Evolutionary conservation across 2,888 invertebrate species (phyloP).

Genomic region (Tenthredo distinguenda): DNA sequence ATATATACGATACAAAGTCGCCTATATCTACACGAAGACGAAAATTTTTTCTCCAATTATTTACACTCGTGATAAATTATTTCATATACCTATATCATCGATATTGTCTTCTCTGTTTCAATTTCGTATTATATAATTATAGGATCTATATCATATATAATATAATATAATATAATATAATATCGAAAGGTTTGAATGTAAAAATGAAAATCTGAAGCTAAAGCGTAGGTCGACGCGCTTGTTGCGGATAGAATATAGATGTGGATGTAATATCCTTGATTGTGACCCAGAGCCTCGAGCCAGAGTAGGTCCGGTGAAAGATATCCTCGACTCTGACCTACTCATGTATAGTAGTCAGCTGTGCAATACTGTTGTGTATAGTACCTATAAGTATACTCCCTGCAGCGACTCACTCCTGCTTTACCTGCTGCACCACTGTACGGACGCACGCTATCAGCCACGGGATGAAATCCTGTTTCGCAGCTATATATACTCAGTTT

Average conservation of each 20-base stretch:
- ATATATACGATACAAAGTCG: neutral
- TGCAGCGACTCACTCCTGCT: neutral
- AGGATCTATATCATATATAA: neutral
- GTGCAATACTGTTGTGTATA: conserved; percentile 25
- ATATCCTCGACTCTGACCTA: conserved; percentile 53
- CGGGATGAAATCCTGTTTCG: neutral
- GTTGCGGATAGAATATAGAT: conserved; percentile 10
- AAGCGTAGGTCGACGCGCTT: neutral
- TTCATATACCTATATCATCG: neutral
- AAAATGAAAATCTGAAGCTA: neutral
- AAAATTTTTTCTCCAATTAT: neutral
- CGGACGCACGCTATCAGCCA: neutral
- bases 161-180: neutral
- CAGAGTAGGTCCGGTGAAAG: conserved; percentile 51
- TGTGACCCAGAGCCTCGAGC: conserved; percentile 51
- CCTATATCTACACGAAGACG: neutral
- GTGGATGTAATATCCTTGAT: conserved; percentile 45
- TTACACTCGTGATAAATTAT: neutral
- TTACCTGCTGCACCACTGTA: neutral
- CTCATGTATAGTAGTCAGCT: conserved; percentile 35
- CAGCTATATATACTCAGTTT: neutral
- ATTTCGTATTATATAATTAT: neutral
- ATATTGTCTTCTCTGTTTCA: neutral
- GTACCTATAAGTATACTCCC: neutral
- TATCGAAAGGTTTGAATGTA: neutral